Evolutionary conservation across 2,113 vertebrate species (phyloP).

Genomic region (Probosciger aterrimus): DNA sequence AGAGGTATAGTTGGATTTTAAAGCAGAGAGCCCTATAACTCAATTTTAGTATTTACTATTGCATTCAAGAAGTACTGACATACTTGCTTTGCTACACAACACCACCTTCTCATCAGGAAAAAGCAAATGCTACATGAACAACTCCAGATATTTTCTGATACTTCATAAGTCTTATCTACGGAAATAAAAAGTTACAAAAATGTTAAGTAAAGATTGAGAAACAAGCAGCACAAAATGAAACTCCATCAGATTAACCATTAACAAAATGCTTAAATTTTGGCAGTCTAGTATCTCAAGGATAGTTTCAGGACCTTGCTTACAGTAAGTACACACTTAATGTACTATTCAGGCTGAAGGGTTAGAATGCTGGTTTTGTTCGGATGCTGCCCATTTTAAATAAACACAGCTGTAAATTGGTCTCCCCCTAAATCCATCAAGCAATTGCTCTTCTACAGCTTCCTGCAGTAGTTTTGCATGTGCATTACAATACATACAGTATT

Average conservation of each 20-base stretch:
- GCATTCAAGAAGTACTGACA: neutral
- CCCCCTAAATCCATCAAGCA: neutral
- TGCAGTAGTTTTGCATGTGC: neutral
- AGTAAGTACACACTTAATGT: fast-evolving
- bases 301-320: neutral
- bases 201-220: neutral
- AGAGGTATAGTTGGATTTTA: neutral
- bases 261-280: neutral
- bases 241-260: neutral
- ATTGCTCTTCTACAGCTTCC: neutral
- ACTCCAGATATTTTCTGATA: neutral
- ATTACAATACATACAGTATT: neutral
- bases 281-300: neutral
- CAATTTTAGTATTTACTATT: neutral
- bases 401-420: neutral
- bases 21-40: neutral
- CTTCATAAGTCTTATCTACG: neutral
- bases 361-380: neutral
- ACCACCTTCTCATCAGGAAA: neutral
- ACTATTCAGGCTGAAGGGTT: neutral
- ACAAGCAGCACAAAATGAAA: neutral
- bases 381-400: neutral
- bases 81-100: neutral
- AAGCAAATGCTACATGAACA: neutral
- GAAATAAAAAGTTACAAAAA: neutral